These are phyloP conservation scores for Argya squamiceps DNA, from an alignment of 2,797 vertebrate species.

Conservation along the genomic window DNA sequence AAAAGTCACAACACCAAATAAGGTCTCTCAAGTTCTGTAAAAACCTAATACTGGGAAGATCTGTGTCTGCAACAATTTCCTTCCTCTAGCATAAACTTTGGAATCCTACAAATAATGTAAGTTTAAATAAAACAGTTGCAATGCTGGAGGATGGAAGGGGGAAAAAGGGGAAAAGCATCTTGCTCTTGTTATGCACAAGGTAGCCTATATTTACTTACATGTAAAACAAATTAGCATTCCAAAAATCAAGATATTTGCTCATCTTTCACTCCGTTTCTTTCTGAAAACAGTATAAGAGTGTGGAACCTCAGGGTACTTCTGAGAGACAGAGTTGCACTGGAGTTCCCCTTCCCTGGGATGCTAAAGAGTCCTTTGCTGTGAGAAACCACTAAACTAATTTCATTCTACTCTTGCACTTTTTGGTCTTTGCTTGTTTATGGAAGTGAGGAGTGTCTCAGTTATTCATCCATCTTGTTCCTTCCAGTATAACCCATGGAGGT, in stretches of 20 bases:
- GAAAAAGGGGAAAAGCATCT: fast-evolving
- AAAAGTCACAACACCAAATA: neutral
- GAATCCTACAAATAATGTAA: neutral
- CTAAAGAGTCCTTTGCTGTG: neutral
- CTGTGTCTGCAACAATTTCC: neutral
- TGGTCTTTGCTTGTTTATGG: neutral
- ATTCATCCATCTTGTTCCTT: neutral
- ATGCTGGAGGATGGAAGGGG: neutral
- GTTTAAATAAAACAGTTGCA: neutral
- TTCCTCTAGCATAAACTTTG: neutral
- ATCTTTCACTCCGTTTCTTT: neutral
- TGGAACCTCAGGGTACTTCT: neutral
- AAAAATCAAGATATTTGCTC: neutral
- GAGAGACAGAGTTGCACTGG: neutral
- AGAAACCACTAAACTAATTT: neutral
- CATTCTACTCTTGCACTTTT: neutral
- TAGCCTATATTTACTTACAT: neutral
- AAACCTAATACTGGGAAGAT: neutral
- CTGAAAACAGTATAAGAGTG: neutral
- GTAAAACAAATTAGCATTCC: neutral
- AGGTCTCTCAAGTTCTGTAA: neutral
- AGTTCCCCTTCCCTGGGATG: neutral
- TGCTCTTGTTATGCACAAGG: neutral
- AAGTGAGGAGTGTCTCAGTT: neutral
- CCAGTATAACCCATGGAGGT: neutral